Conservation (phyloP, 2,113 vertebrate species). For the Spilogale gracilis region DNA sequence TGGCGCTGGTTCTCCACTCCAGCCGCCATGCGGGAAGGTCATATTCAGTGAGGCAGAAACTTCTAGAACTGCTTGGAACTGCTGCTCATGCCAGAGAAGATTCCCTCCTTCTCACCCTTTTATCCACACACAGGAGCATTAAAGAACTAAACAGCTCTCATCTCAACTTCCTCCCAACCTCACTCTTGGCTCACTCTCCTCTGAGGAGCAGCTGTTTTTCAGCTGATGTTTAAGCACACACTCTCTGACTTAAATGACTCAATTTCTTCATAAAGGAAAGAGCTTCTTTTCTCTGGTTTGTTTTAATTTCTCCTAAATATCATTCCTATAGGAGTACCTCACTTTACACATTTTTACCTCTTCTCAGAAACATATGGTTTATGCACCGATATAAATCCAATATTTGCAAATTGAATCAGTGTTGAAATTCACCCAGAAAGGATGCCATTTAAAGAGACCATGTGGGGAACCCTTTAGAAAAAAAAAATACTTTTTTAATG, state of each 20-base stretch:
- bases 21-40: slow-evolving; percentile 85
- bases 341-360: slow-evolving; percentile 51
- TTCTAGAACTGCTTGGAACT: slow-evolving; percentile 86
- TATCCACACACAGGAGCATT: slow-evolving; percentile 90
- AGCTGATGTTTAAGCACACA: slow-evolving; percentile 88
- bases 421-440: slow-evolving; percentile 56
- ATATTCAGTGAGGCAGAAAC: slow-evolving; percentile 88
- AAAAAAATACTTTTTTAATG: background rate
- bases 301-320: slow-evolving; percentile 72
- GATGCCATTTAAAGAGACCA: slow-evolving; percentile 20
- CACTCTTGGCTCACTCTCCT: slow-evolving; percentile 85
- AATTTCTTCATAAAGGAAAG: slow-evolving; percentile 77
- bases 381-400: slow-evolving; percentile 25
- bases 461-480: background rate
- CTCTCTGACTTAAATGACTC: slow-evolving; percentile 85
- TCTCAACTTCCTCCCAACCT: slow-evolving; percentile 88
- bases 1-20: slow-evolving; percentile 85
- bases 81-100: slow-evolving; percentile 85
- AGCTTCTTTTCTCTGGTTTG: slow-evolving; percentile 61
- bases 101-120: slow-evolving; percentile 88
- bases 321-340: slow-evolving; percentile 51
- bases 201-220: slow-evolving; percentile 90
- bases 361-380: slow-evolving; percentile 45
- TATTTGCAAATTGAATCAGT: slow-evolving; percentile 55
- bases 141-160: slow-evolving; percentile 88